Evolutionary conservation across 2,888 invertebrate genomes (phyloP), one percentile per base, ranked within the genome.

Genomic region (Eupsilia transversa): DNA sequence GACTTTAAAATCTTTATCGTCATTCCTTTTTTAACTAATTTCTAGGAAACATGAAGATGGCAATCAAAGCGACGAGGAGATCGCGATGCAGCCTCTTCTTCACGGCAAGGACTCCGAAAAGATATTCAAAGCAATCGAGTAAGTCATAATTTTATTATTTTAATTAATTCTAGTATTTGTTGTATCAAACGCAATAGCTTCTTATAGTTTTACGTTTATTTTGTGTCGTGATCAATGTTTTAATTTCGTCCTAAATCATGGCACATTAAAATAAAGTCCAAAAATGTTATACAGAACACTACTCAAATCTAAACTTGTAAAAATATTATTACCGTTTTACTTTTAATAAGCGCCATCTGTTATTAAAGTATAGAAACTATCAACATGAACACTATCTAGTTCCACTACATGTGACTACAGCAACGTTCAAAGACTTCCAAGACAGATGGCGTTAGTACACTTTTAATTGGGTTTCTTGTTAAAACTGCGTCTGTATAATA

Each of bases 21-120:
- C 4, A 4, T 20, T 20, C 3, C 12, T 63, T 38, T 72, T 60
- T 63, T 57, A 43, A 12, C 0, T 52, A 12, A 4, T 52, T 84
- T 27, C 66, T 52, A 96, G 96, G 35, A 95, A 94, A 93, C 91
- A 89, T 57, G 94, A 96, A 0, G 95, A 95, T 17, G 92, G 87
- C 0, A 92, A 93, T 87, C 96, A 95, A 63, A 97, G 97, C 85
- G 98, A 98, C 1, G 98, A 97, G 82, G 98, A 97, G 85, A 98
- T 98, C 84, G 98, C 98, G 64, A 97, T 98, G 94, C 97, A 97
- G 89, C 97, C 98, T 35, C 95, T 98, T 49, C 96, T 98, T 35
- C 97, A 97, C 84, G 94, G 94, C 59, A 97, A 97, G 82, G 97
- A 97, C 89, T 94, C 97, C 1, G 97, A 97, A 82, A 97, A 96